A percentile compares a stretch with the other conserved stretches of the same genome.
Evolutionary conservation across 2,797 vertebrate genomes (phyloP).

Genomic region (Pangasius sanitwongsei): DNA sequence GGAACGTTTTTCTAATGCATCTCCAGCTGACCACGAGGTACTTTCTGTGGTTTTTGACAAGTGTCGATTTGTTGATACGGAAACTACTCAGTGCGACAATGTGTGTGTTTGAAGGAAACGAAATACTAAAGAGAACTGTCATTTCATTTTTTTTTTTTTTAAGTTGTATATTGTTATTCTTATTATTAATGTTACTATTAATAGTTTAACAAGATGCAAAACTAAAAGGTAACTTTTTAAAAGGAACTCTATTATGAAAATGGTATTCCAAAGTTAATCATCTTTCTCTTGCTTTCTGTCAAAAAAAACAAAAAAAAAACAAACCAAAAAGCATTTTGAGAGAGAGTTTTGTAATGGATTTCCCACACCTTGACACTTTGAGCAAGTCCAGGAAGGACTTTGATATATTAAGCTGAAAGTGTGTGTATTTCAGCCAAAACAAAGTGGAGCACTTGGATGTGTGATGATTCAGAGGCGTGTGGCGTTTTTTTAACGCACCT

Average conservation of each 20-base stretch:
- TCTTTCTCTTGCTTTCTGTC: conserved; percentile 81
- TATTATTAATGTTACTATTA: conserved; percentile 76
- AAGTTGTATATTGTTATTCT: conserved; percentile 76
- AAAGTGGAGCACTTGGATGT: conserved; percentile 64
- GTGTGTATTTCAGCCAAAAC: conserved; percentile 66
- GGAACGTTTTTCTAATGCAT: conserved; percentile 37
- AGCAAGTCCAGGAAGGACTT: conserved; percentile 75
- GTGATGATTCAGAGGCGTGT: conserved; percentile 62
- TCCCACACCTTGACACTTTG: conserved; percentile 76
- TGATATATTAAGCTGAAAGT: conserved; percentile 76
- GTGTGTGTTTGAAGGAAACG: conserved; percentile 78
- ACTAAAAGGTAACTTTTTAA: conserved; percentile 76
- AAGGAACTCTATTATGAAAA: conserved; percentile 81
- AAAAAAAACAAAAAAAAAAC: conserved; percentile 53
- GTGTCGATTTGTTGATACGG: conserved; percentile 37
- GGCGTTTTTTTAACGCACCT: conserved; percentile 50
- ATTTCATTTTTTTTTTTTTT: conserved; percentile 68
- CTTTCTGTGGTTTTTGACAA: conserved; percentile 60
- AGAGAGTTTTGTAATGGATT: conserved; percentile 75
- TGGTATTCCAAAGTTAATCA: conserved; percentile 84
- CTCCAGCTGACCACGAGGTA: conserved; percentile 41
- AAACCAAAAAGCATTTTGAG: conserved; percentile 82
- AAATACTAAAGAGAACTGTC: conserved; percentile 82
- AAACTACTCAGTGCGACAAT: conserved; percentile 63
- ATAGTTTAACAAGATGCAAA: conserved; percentile 85